Evolutionary conservation across 2,113 vertebrate species (phyloP).

Genomic region (Oreochromis tanganicae): DNA sequence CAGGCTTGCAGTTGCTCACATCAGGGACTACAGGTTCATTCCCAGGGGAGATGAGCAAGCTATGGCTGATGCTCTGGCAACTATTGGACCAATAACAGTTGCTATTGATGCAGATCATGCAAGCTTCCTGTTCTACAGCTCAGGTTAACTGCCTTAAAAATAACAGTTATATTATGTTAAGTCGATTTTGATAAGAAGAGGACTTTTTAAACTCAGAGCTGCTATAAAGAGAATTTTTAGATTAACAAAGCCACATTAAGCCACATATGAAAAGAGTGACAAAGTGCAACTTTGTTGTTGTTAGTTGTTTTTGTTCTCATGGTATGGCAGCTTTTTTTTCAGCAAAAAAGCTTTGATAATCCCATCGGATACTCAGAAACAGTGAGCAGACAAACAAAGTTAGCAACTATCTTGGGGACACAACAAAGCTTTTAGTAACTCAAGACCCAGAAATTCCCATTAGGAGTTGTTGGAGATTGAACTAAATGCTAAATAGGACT

Average conservation of each 20-base stretch:
- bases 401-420: not conserved
- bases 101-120: conserved; percentile 72
- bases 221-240: not conserved
- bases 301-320: not conserved
- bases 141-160: conserved; percentile 47
- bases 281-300: not conserved
- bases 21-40: conserved; percentile 72
- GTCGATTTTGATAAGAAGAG: not conserved
- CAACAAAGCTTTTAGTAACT: not conserved
- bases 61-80: conserved; percentile 72
- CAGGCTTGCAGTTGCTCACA: conserved; percentile 55
- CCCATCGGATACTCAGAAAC: not conserved
- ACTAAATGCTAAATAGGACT: not conserved
- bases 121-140: conserved; percentile 78
- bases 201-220: not conserved
- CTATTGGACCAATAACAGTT: conserved; percentile 74
- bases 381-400: not conserved
- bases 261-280: not conserved
- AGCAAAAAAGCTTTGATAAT: not conserved
- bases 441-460: not conserved
- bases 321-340: not conserved
- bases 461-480: not conserved
- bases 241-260: not conserved
- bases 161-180: accelerated
- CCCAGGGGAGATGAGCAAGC: conserved; percentile 72